Evolutionary conservation across 2,113 vertebrate species (phyloP).

Genomic region (Scomber japonicus): DNA sequence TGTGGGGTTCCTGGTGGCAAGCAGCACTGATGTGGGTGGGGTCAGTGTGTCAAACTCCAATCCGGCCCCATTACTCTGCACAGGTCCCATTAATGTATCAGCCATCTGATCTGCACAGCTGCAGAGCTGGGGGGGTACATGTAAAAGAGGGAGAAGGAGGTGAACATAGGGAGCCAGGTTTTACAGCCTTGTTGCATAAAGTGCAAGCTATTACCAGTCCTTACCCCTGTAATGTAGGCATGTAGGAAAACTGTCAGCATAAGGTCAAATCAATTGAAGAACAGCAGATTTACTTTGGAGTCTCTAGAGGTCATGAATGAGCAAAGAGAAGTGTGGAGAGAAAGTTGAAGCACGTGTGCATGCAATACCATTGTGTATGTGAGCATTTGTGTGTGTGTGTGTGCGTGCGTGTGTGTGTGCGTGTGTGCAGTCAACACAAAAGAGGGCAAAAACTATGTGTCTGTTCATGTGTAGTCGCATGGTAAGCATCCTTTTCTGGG

Average conservation of each 20-base stretch:
- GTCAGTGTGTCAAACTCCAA: slow-evolving; percentile 78
- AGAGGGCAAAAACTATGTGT: slow-evolving; percentile 37
- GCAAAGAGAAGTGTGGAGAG: slow-evolving; percentile 11
- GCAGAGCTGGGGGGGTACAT: slow-evolving; percentile 43
- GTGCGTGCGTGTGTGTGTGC: slow-evolving; percentile 1
- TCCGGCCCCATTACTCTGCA: slow-evolving; percentile 81
- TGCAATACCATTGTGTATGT: not conserved
- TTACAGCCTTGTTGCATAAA: slow-evolving; percentile 43
- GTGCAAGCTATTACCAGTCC: slow-evolving; percentile 21
- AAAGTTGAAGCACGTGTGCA: slow-evolving; percentile 1
- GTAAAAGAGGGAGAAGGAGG: slow-evolving; percentile 49
- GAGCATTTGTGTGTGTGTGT: not conserved
- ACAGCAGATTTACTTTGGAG: slow-evolving; percentile 48
- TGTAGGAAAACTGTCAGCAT: slow-evolving; percentile 35
- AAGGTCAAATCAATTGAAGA: slow-evolving; percentile 68
- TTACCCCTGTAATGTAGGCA: slow-evolving; percentile 17
- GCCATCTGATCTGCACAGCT: slow-evolving; percentile 77
- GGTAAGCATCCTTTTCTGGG: slow-evolving; percentile 69
- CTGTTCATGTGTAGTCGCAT: slow-evolving; percentile 46
- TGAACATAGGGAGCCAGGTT: slow-evolving; percentile 23
- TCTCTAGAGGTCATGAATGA: slow-evolving; percentile 37
- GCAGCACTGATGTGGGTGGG: slow-evolving; percentile 73
- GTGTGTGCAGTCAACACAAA: slow-evolving; percentile 20
- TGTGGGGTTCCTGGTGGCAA: slow-evolving; percentile 68
- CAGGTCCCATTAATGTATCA: slow-evolving; percentile 75